phyloP scores from a whole-genome alignment of 2,113 vertebrate species.

The Gyps fulvus region DNA sequence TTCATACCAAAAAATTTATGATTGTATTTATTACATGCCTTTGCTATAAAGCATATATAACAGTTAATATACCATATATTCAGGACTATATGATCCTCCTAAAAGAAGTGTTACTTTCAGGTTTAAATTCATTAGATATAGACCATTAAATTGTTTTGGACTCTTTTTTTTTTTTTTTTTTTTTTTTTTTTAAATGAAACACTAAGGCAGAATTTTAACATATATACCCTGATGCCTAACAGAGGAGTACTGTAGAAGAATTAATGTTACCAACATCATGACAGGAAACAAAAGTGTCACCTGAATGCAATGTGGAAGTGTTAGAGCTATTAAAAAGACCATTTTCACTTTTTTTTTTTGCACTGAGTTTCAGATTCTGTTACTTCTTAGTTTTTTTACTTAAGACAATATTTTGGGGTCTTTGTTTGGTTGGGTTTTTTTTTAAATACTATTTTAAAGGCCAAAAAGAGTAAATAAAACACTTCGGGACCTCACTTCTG shows the following conservation, averaged over 20 bases:
- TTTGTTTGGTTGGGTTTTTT: neutral
- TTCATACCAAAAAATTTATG: neutral
- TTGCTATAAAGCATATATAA: neutral
- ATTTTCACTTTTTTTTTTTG: neutral
- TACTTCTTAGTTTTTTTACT: neutral
- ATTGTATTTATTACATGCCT: neutral
- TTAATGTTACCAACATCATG: neutral
- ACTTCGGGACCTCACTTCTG: neutral
- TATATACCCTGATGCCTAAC: neutral
- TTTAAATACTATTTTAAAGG: neutral
- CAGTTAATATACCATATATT: neutral
- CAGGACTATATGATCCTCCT: neutral
- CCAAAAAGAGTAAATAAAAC: neutral
- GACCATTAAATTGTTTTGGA: neutral
- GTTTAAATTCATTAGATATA: neutral
- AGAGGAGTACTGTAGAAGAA: neutral
- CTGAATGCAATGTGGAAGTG: neutral
- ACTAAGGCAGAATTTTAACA: neutral
- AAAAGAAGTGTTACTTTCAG: neutral
- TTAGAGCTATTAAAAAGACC: neutral
- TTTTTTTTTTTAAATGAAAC: neutral
- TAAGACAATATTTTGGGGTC: neutral
- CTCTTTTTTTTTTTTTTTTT: too few species aligned
- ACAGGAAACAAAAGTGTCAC: neutral
- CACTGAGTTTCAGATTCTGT: neutral